Base-by-base conservation (phyloP, 2,797 vertebrate genomes). In the Hirundo rustica region DNA sequence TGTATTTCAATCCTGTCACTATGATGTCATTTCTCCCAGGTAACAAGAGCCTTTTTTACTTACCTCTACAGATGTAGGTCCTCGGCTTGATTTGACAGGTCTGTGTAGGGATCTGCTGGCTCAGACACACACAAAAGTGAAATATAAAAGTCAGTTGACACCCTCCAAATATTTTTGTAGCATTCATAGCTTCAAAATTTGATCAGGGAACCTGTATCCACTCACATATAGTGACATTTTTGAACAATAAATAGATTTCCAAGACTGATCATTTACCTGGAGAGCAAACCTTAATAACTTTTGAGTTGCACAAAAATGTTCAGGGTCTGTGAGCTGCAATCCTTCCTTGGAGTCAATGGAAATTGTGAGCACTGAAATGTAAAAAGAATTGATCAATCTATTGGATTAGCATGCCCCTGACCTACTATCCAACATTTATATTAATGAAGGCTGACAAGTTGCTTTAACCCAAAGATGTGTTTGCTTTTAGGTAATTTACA, bases 401-500 rank as follows among this genome's bases (percentile, higher is more conserved):
- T 73, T 61, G 38, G 48, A 71, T 89, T 38, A 30, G 1, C 18
- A 17, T 26, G 22, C 38, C 54, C 19, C 68, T 68, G 47, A 87
- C 34, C 42, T 76, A 74, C 48, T 7, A 86, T 81, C 32, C 36
- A 77, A 40, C 23, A 13, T 60, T 79, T 51, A 27, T 32, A 23
- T 19, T 58, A 48, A 92, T 92, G 36, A 79, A 90, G 77, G 61
- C 14, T 92, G 40, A 45, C 58, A 66, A 17, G 25, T 80, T 84
- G 38, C 29, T 88, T 93, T 88, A 93, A 87, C 65, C 36, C 27
- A 72, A 40, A 36, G 17, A 55, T 74, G 8, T 54, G 13, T 64
- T 88, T 92, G 17, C 40, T 92, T 93, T 93, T 72, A 90, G 23
- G 47, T 79, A 83, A 66, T 81, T 95, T 91, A 34, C 42, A 75